Conservation (phyloP, 1,140 invertebrate species). For the Cephus cinctus region DNA sequence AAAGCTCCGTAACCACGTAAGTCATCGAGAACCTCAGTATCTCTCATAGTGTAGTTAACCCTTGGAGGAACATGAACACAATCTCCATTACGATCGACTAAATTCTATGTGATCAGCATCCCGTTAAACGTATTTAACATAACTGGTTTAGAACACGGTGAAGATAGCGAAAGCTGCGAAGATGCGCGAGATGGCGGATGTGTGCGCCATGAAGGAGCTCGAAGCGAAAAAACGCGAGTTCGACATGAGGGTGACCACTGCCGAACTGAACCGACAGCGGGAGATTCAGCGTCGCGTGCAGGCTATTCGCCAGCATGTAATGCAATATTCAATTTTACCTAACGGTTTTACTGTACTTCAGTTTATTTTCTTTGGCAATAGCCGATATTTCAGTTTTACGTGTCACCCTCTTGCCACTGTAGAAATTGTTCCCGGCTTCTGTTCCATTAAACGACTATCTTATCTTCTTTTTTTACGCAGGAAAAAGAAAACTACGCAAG, state of each 20-base stretch:
- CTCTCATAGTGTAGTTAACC: no score
- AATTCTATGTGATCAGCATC: no score
- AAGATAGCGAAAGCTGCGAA: constrained; percentile 72
- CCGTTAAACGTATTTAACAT: constrained; percentile 20
- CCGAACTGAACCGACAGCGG: constrained; percentile 75
- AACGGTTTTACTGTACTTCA: not conserved
- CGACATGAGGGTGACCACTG: constrained; percentile 59
- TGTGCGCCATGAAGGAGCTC: constrained; percentile 66
- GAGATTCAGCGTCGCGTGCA: constrained; percentile 79
- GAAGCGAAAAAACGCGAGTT: constrained; percentile 62
- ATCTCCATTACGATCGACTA: no score
- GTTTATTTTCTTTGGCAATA: no score
- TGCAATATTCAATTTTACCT: constrained; percentile 13
- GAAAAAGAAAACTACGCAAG: not conserved
- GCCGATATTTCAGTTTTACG: no score
- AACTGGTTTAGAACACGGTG: constrained; percentile 59
- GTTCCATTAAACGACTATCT: no score
- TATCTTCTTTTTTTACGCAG: not conserved
- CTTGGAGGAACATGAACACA: no score
- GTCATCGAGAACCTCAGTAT: constrained; percentile 50
- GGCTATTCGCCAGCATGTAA: constrained; percentile 71
- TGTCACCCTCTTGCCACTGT: no score
- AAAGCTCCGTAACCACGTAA: constrained; percentile 74
- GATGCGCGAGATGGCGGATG: constrained; percentile 64
- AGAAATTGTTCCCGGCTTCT: no score